Evolutionary conservation across 1,140 invertebrate species (phyloP).

Genomic region (Tetramorium simillimum): DNA sequence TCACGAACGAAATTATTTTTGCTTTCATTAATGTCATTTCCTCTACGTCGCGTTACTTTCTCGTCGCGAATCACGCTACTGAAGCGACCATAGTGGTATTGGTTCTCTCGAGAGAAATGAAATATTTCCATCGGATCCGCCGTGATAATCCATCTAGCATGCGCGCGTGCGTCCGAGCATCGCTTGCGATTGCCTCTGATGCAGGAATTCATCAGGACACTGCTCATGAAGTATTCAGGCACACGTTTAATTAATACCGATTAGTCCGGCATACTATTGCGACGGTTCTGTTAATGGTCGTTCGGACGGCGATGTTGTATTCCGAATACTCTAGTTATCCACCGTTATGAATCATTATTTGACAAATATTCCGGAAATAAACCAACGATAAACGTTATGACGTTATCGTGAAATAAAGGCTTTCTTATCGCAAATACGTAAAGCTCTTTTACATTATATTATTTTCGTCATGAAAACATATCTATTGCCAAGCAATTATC

Average conservation of each 20-base stretch:
- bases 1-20: slow-evolving; percentile 46
- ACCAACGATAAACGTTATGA: background rate
- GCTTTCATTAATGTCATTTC: slow-evolving; percentile 59
- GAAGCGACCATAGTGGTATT: slow-evolving; percentile 33
- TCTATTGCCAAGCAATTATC: background rate
- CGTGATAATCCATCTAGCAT: slow-evolving; percentile 66
- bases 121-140: slow-evolving; percentile 72
- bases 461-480: background rate
- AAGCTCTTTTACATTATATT: background rate
- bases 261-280: slow-evolving; percentile 55
- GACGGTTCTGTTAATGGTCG: slow-evolving; percentile 70
- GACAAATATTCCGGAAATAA: background rate
- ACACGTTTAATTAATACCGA: slow-evolving; percentile 76
- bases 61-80: background rate
- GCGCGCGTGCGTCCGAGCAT: slow-evolving; percentile 17
- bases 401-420: background rate
- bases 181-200: slow-evolving; percentile 60
- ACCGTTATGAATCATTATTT: background rate
- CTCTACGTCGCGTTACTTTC: slow-evolving; percentile 35
- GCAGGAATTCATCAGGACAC: slow-evolving; percentile 69
- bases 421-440: background rate
- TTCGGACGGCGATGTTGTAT: background rate
- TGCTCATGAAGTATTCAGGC: slow-evolving; percentile 74
- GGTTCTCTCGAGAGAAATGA: slow-evolving; percentile 51
- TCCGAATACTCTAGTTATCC: background rate